Conservation (phyloP, 2,113 vertebrate genomes). For the Taxidea taxus region DNA sequence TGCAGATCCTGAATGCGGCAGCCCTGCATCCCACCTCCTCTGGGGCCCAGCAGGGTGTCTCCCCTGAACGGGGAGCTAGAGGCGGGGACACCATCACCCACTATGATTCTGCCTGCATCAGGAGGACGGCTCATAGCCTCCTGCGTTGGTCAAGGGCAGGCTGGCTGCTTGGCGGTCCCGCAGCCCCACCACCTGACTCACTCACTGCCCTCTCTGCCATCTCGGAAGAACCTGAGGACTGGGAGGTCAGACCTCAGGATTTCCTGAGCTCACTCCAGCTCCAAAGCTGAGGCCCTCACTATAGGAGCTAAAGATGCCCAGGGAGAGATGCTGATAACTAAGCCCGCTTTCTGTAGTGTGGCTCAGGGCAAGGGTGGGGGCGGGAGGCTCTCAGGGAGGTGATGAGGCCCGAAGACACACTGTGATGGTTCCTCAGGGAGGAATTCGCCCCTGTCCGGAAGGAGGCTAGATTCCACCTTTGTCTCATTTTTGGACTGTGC, state of each 20-base stretch:
- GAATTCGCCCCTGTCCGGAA: neutral
- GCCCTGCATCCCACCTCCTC: neutral
- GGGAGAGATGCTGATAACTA: neutral
- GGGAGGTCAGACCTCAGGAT: neutral
- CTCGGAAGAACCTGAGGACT: neutral
- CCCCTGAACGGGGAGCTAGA: neutral
- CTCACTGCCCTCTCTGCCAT: neutral
- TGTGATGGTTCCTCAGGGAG: neutral
- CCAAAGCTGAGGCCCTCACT: neutral
- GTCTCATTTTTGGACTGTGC: constrained; percentile 1
- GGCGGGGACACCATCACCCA: neutral
- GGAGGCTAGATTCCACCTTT: neutral
- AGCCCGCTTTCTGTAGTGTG: neutral
- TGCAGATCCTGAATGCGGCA: neutral
- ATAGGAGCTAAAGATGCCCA: neutral
- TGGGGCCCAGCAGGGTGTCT: neutral
- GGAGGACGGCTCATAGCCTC: neutral
- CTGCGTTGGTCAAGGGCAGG: neutral
- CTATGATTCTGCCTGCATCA: fast-evolving
- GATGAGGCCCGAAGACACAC: neutral
- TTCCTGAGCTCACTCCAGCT: neutral
- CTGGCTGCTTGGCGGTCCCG: neutral
- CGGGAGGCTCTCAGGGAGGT: neutral
- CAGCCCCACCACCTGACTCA: neutral
- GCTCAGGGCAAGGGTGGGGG: no score